These are phyloP conservation scores for Vanessa atalanta DNA, from an alignment of 1,140 invertebrate species.

Conservation along the genomic window DNA sequence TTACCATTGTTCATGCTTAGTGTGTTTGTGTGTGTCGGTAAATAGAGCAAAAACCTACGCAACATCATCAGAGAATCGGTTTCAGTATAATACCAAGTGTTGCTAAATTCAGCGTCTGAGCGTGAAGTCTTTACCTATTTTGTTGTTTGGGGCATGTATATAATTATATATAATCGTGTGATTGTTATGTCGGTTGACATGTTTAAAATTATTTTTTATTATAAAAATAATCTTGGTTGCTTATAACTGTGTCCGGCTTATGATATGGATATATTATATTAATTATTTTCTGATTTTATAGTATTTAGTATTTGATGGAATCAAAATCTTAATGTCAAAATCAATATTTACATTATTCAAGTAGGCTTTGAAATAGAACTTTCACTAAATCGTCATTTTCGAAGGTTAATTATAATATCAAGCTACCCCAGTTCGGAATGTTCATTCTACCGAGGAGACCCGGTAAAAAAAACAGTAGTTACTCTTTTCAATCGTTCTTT, in stretches of 20 bases:
- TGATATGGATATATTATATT: too few relatives aligned
- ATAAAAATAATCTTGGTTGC: neutral
- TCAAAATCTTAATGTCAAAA: too few relatives aligned
- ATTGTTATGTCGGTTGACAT: neutral
- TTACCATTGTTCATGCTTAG: conserved; percentile 45
- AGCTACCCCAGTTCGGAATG: too few relatives aligned
- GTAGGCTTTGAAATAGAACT: too few relatives aligned
- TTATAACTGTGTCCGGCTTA: neutral
- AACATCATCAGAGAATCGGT: conserved; percentile 7
- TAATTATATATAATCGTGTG: neutral
- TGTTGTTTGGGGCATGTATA: neutral
- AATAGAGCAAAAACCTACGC: conserved; percentile 48
- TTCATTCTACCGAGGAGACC: too few relatives aligned
- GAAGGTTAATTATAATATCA: too few relatives aligned
- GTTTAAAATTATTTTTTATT: neutral
- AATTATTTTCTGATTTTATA: too few relatives aligned
- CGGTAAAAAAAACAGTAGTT: too few relatives aligned
- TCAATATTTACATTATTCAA: too few relatives aligned
- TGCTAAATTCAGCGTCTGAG: conserved; percentile 15
- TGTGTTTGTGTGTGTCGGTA: conserved; percentile 21
- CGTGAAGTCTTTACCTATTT: conserved; percentile 6
- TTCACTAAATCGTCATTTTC: too few relatives aligned
- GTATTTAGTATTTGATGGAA: too few relatives aligned
- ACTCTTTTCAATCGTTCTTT: too few relatives aligned
- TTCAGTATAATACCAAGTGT: conserved; percentile 12